These are phyloP conservation scores for Drosophila bocki DNA, from an alignment of 1,140 invertebrate species.

Conservation along the genomic window DNA sequence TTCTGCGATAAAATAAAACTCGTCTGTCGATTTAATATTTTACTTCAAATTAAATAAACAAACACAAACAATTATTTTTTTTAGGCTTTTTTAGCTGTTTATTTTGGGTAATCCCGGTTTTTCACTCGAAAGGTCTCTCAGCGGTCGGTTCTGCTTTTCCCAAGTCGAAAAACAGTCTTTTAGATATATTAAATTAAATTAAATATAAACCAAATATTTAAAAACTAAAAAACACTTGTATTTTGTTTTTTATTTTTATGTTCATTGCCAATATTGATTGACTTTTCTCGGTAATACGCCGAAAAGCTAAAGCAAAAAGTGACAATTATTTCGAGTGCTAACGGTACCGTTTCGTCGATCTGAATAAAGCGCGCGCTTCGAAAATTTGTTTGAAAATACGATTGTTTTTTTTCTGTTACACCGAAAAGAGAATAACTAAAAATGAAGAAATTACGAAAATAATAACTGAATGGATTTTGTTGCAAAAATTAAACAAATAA, in stretches of 20 bases:
- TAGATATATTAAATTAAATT: background rate
- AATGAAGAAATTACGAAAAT: slow-evolving; percentile 14
- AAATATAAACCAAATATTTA: background rate
- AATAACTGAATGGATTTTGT: slow-evolving; percentile 50
- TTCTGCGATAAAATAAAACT: no score
- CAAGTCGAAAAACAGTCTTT: no score
- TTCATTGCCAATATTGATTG: background rate
- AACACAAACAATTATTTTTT: no score
- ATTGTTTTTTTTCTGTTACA: slow-evolving; percentile 44
- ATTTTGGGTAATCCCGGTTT: background rate
- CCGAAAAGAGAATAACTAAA: background rate
- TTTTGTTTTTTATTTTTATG: slow-evolving; percentile 1
- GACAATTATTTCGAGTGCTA: slow-evolving; percentile 3
- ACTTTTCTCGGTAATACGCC: background rate
- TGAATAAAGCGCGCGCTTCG: slow-evolving; percentile 25
- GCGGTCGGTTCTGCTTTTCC: background rate
- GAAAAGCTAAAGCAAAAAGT: background rate
- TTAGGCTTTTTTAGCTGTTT: no score
- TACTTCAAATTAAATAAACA: no score
- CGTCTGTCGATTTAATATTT: no score
- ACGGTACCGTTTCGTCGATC: background rate
- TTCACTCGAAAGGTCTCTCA: slow-evolving; percentile 7
- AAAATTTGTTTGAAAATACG: background rate
- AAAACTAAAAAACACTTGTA: background rate
- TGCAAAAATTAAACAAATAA: background rate